Conservation (phyloP, 2,113 vertebrate genomes). For the Prochilodus magdalenae region DNA sequence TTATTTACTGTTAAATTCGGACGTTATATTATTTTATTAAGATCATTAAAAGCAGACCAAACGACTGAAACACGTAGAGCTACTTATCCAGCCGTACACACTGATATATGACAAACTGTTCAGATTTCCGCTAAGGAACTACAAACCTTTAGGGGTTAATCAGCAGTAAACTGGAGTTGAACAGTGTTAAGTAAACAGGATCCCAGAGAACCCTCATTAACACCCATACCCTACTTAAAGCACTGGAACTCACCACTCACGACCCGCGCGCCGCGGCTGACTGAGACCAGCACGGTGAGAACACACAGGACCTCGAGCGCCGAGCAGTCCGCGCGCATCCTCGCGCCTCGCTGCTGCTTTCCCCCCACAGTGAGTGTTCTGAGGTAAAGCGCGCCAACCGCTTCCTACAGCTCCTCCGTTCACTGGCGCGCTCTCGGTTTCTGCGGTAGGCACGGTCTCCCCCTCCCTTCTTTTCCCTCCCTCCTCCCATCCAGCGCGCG, state of each 20-base stretch:
- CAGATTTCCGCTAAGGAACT: no score
- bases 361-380: not conserved
- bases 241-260: conserved; percentile 62
- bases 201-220: no score
- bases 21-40: no score
- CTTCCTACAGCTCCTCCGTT: conserved; percentile 1
- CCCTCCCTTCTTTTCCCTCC: not conserved
- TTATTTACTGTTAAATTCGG: no score
- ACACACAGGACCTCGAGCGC: conserved; percentile 46
- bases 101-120: no score
- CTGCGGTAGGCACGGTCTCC: conserved; percentile 22
- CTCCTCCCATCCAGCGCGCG: not conserved
- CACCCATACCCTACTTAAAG: not conserved
- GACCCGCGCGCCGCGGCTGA: conserved; percentile 53
- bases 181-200: no score
- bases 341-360: conserved; percentile 2
- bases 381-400: not conserved
- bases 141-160: no score
- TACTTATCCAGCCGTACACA: no score
- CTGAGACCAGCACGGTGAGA: conserved; percentile 35
- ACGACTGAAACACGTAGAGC: no score
- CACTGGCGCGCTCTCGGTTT: conserved; percentile 29
- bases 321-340: conserved; percentile 45
- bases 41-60: no score
- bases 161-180: no score